These are phyloP conservation scores for Acanthacorydalis orientalis DNA, from an alignment of 2,888 invertebrate species.

Conservation along the genomic window DNA sequence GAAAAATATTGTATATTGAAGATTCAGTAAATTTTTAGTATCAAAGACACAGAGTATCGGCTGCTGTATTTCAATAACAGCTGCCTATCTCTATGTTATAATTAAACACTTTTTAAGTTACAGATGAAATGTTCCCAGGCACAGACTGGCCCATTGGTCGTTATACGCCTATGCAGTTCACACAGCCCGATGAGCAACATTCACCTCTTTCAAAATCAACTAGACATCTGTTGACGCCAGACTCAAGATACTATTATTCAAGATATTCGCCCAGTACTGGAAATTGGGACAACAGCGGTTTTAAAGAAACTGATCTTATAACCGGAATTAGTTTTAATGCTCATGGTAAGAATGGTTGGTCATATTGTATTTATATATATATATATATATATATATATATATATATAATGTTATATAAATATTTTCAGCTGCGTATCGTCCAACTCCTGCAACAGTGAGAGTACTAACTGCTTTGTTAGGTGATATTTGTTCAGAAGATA, in stretches of 20 bases:
- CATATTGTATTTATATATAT: no score
- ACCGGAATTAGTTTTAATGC: constrained; percentile 6
- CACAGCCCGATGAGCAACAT: constrained; percentile 58
- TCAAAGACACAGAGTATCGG: background rate
- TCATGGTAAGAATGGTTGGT: constrained; percentile 5
- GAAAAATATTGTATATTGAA: no score
- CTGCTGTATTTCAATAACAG: no score
- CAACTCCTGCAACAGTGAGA: constrained; percentile 44
- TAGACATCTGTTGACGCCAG: constrained; percentile 55
- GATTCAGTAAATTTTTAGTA: constrained; percentile 13
- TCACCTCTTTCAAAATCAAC: constrained; percentile 64
- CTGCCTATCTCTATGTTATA: no score
- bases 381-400: no score
- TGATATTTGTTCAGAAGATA: constrained; percentile 54
- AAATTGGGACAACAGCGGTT: background rate
- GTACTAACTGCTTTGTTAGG: constrained; percentile 53
- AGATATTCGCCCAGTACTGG: constrained; percentile 1
- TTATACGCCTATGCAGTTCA: constrained; percentile 63
- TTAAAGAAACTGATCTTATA: constrained; percentile 1
- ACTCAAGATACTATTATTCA: constrained; percentile 47
- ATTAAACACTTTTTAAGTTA: constrained; percentile 15
- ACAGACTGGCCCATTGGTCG: constrained; percentile 61
- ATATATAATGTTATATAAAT: constrained; percentile 10
- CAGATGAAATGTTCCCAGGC: constrained; percentile 47
- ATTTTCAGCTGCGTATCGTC: constrained; percentile 32